Evolutionary conservation across 2,797 vertebrate species (phyloP), one percentile per base, ranked within the genome.

Genomic region (Holocentrus rufus): DNA sequence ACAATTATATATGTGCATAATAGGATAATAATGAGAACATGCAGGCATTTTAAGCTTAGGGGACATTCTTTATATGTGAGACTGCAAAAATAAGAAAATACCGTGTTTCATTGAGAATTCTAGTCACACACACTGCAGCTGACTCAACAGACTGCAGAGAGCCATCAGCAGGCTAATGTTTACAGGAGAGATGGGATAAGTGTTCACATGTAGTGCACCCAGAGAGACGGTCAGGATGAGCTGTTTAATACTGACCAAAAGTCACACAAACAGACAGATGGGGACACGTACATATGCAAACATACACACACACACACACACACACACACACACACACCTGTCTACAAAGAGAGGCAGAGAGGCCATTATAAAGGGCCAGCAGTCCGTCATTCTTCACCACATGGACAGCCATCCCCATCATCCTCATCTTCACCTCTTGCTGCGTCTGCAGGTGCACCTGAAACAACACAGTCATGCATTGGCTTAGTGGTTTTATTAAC

Each of bases 401-500:
- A 0, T 88, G 95, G 62, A 96, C 17, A 0, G 97, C 97, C 98
- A 99, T 98, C 64, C 96, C 97, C 0, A 85, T 59, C 98, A 99
- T 99, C 87, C 95, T 91, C 91, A 94, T 93, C 93, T 94, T 95
- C 90, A 96, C 97, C 90, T 98, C 95, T 94, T 99, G 97, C 91
- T 99, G 98, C 0, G 98, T 99, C 92, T 99, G 98, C 76, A 99
- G 92, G 82, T 99, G 98, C 0, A 99, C 98, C 98, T 98, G 92
- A 0, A 77, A 61, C 39, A 13, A 65, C n/a, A 69, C n/a, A 73
- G 2, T 1, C 1, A 7, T 0, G 2, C 1, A 3, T 55, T 22
- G 22, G 7, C 9, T 34, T 34, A 34, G 5, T 8, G 8, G 5
- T 5, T 34, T 39, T 10, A 39, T 15, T 44, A 15, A 44, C 39